A percentile compares a stretch with the other conserved stretches of the same genome.
phyloP scores from a whole-genome alignment of 2,113 vertebrate genomes.

The Gambusia affinis region DNA sequence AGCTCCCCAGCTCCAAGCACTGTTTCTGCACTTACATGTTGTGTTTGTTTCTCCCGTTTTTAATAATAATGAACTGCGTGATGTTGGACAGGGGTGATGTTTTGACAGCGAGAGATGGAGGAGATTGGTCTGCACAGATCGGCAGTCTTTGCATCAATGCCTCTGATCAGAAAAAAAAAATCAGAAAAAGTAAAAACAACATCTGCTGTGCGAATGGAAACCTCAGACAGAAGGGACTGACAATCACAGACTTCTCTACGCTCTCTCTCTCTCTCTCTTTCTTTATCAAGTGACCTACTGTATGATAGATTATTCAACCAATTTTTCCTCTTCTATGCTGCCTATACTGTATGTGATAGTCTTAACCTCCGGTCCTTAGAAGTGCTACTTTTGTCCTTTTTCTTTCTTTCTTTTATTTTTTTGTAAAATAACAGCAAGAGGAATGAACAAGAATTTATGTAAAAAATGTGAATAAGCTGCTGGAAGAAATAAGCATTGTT shows the following conservation, averaged over 20 bases:
- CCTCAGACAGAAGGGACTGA: conserved; percentile 69
- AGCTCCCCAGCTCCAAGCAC: conserved; percentile 46
- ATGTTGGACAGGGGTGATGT: conserved; percentile 29
- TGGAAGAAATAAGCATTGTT: conserved; percentile 60
- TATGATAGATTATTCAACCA: conserved; percentile 69
- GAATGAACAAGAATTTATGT: conserved; percentile 72
- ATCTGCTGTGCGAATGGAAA: conserved; percentile 55
- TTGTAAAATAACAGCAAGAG: conserved; percentile 52
- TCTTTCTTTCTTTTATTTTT: conserved; percentile 14
- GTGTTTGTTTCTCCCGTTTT: conserved; percentile 26
- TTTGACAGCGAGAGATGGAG: conserved; percentile 27
- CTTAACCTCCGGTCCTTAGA: conserved; percentile 71
- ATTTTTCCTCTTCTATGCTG: conserved; percentile 75
- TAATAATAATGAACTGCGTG: conserved; percentile 36
- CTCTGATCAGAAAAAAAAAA: conserved; percentile 33
- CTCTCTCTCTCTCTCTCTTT: conserved; percentile 63
- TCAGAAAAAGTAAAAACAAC: conserved; percentile 27
- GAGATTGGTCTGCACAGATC: conserved; percentile 38
- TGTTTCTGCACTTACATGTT: conserved; percentile 39
- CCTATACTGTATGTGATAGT: conserved; percentile 76
- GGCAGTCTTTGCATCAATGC: conserved; percentile 16
- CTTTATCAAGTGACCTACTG: conserved; percentile 78
- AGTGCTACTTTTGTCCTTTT: conserved; percentile 65
- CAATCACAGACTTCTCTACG: conserved; percentile 77
- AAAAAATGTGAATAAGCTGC: conserved; percentile 76